Conservation (phyloP, 2,888 invertebrate species). For the Hipparchia sbordonii region DNA sequence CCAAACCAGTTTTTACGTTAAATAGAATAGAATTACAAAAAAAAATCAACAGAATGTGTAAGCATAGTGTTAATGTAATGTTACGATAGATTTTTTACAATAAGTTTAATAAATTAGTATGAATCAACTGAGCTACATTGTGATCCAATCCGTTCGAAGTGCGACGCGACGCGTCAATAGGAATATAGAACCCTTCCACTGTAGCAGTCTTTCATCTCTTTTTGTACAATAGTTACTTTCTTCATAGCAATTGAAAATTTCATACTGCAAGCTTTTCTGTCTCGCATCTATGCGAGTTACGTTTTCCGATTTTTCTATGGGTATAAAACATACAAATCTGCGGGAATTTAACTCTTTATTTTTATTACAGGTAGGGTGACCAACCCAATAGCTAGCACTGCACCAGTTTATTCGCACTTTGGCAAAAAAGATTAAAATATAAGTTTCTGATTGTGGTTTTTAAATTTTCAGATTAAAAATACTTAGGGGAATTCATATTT, state of each 20-base stretch:
- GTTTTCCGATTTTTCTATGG: background rate
- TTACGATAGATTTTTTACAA: conserved; percentile 64
- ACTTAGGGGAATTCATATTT: no score
- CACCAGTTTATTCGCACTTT: no score
- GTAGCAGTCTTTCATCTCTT: conserved; percentile 10
- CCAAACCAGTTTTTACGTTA: conserved; percentile 1
- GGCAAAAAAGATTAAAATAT: no score
- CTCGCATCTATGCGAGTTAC: background rate
- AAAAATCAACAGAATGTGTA: conserved; percentile 46
- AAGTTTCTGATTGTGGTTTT: no score
- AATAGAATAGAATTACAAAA: conserved; percentile 47
- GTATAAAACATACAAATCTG: background rate
- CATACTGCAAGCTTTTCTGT: background rate
- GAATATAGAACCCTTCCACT: conserved; percentile 32
- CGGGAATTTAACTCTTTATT: background rate
- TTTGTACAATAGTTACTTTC: conserved; percentile 17
- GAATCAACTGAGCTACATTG: conserved; percentile 82
- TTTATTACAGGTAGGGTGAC: no score
- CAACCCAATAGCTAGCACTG: no score
- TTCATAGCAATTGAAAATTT: conserved; percentile 8
- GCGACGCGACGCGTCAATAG: conserved; percentile 24
- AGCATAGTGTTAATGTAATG: conserved; percentile 67
- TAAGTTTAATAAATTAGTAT: conserved; percentile 68
- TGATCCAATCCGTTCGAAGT: conserved; percentile 66
- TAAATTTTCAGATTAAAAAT: no score